These are phyloP conservation scores for Idris sp. DNA, from an alignment of 1,140 invertebrate genomes.

Conservation along the genomic window DNA sequence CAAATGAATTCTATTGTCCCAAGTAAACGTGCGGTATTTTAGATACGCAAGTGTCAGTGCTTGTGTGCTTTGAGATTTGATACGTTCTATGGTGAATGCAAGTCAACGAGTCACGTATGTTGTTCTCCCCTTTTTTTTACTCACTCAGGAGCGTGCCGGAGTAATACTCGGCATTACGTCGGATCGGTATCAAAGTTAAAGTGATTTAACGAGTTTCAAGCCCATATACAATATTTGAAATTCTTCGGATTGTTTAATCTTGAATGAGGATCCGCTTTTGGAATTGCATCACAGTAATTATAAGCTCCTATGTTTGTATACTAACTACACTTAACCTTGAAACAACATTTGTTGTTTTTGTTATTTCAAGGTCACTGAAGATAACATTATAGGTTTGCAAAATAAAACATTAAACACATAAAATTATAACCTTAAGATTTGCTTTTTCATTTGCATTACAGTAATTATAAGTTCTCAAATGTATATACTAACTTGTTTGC, in stretches of 20 bases:
- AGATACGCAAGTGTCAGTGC: conserved; percentile 58
- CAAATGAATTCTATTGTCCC: conserved; percentile 61
- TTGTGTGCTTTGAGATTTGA: conserved; percentile 61
- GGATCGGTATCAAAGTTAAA: conserved; percentile 53
- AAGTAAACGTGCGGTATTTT: conserved; percentile 63
- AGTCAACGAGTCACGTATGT: conserved; percentile 47
- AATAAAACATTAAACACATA: too few species aligned
- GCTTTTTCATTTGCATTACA: not conserved
- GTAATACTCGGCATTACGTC: conserved; percentile 55
- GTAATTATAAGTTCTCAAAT: not conserved
- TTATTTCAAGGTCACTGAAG: too few species aligned
- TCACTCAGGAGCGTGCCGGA: conserved; percentile 46
- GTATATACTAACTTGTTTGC: too few species aligned
- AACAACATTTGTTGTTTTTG: too few species aligned
- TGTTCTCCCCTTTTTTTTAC: conserved; percentile 14
- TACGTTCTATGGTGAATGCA: conserved; percentile 48
- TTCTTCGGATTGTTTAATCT: conserved; percentile 19
- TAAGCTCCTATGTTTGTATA: too few species aligned
- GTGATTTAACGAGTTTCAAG: conserved; percentile 56
- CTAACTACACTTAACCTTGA: too few species aligned
- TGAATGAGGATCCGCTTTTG: not conserved
- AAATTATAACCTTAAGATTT: too few species aligned
- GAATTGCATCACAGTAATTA: not conserved
- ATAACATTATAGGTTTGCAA: too few species aligned
- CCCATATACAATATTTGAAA: conserved; percentile 26